Conservation (phyloP, 2,888 invertebrate genomes). For the Camponotus fellah region DNA sequence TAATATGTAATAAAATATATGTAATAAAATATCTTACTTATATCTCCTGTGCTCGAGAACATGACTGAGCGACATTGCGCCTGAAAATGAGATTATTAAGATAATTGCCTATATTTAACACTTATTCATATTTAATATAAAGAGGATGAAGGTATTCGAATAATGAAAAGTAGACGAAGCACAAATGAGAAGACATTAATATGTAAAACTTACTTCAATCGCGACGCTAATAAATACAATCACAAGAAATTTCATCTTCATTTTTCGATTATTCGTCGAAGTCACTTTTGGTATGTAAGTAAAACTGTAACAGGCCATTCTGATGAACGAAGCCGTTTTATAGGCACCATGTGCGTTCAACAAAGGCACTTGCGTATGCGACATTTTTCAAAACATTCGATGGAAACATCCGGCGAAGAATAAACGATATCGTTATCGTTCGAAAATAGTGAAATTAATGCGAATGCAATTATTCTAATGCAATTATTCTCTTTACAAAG, state of each 20-base stretch:
- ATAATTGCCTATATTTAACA: background rate
- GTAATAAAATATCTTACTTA: conserved; percentile 48
- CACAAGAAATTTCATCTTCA: conserved; percentile 34
- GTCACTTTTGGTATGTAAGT: background rate
- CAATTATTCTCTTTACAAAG: background rate
- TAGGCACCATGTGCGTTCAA: conserved; percentile 51
- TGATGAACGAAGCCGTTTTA: conserved; percentile 61
- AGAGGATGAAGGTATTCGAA: background rate
- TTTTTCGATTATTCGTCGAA: background rate
- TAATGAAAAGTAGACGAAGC: background rate
- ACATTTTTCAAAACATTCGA: conserved; percentile 65
- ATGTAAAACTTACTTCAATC: conserved; percentile 22
- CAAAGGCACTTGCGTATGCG: conserved; percentile 39
- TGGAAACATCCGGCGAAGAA: conserved; percentile 60
- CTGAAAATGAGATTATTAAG: conserved; percentile 57
- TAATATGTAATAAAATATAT: background rate
- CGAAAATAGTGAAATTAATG: background rate
- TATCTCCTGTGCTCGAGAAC: conserved; percentile 54
- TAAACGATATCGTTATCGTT: background rate
- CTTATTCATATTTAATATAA: background rate
- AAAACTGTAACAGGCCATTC: conserved; percentile 20
- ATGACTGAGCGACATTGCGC: conserved; percentile 58
- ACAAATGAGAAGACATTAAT: background rate
- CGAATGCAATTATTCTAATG: background rate
- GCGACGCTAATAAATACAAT: conserved; percentile 16